Conservation (phyloP, 30 jellyfish, hydroid and myxozoan species). For the Pseudorhiza aurosa region DNA sequence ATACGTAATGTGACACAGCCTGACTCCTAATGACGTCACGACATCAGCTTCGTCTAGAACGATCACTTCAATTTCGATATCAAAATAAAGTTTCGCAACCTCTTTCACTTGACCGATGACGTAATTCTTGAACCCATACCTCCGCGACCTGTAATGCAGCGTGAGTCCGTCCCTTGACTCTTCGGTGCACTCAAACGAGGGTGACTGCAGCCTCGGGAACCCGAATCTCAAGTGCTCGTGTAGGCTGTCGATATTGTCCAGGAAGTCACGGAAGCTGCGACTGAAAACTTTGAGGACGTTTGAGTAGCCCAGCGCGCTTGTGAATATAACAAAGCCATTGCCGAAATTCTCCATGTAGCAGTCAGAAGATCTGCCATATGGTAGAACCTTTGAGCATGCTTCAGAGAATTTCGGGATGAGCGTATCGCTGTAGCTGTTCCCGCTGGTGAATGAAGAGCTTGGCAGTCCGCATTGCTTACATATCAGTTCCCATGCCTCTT, state of each 20-base stretch:
- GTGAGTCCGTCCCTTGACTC: constrained; percentile 64
- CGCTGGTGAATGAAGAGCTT: constrained; percentile 1
- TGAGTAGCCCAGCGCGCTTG: constrained; percentile 48
- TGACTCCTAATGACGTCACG: not conserved
- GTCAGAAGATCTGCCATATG: constrained; percentile 17
- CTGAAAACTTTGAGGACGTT: constrained; percentile 55
- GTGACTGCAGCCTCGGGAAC: constrained; percentile 52
- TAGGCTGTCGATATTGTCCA: constrained; percentile 57
- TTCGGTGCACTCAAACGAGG: constrained; percentile 58
- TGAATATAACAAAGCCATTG: constrained; percentile 42
- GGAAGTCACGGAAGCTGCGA: constrained; percentile 58
- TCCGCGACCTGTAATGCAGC: constrained; percentile 58
- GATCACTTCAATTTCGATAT: constrained; percentile 40
- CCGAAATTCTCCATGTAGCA: constrained; percentile 69
- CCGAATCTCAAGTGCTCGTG: constrained; percentile 73
- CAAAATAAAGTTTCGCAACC: constrained; percentile 31
- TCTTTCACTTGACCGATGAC: constrained; percentile 75
- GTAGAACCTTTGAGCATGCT: constrained; percentile 49
- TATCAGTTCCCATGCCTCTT: constrained; percentile 46
- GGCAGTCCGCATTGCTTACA: constrained; percentile 33
- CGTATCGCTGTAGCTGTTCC: constrained; percentile 35
- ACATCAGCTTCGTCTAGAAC: constrained; percentile 39
- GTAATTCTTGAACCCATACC: constrained; percentile 61
- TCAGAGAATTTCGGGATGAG: constrained; percentile 56
- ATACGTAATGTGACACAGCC: constrained; percentile 40